phyloP scores from a whole-genome alignment of 2,888 invertebrate genomes.

The Drosophila tripunctata region DNA sequence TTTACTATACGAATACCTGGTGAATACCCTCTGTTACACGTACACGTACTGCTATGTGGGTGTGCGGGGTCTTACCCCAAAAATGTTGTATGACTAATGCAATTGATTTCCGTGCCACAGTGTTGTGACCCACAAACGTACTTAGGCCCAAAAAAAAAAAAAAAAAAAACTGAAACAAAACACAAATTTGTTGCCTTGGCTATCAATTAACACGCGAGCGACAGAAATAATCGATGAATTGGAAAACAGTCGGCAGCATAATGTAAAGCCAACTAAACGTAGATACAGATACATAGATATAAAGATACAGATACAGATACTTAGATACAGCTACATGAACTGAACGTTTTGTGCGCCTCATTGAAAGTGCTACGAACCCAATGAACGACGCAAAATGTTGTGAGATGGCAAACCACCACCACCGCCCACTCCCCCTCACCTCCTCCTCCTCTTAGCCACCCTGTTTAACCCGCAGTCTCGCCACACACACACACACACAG shows the following conservation, averaged over 20 bases:
- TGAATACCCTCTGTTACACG: slow-evolving; percentile 43
- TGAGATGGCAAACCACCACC: slow-evolving; percentile 59
- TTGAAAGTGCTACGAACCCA: slow-evolving; percentile 76
- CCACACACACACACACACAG: slow-evolving; percentile 56
- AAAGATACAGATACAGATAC: slow-evolving; percentile 33
- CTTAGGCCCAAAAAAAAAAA: slow-evolving; percentile 34
- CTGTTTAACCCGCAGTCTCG: slow-evolving; percentile 47
- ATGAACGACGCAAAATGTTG: slow-evolving; percentile 58
- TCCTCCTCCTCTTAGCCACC: slow-evolving; percentile 37
- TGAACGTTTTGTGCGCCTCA: slow-evolving; percentile 70
- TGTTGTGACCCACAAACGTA: slow-evolving; percentile 59
- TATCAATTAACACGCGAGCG: slow-evolving; percentile 76
- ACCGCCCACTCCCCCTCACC: slow-evolving; percentile 15
- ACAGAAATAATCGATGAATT: slow-evolving; percentile 71
- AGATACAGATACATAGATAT: slow-evolving; percentile 35
- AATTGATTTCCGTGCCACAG: slow-evolving; percentile 70
- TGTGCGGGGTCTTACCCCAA: slow-evolving; percentile 40
- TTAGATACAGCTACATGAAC: slow-evolving; percentile 30
- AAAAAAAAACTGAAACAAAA: slow-evolving; percentile 28
- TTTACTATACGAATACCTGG: slow-evolving; percentile 28
- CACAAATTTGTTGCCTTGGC: slow-evolving; percentile 67
- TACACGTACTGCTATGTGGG: neutral
- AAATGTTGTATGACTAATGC: slow-evolving; percentile 64
- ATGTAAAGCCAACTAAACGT: slow-evolving; percentile 39
- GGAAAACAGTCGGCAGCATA: slow-evolving; percentile 45